Conservation (phyloP, 2,888 invertebrate genomes). For the Callimorpha dominula region DNA sequence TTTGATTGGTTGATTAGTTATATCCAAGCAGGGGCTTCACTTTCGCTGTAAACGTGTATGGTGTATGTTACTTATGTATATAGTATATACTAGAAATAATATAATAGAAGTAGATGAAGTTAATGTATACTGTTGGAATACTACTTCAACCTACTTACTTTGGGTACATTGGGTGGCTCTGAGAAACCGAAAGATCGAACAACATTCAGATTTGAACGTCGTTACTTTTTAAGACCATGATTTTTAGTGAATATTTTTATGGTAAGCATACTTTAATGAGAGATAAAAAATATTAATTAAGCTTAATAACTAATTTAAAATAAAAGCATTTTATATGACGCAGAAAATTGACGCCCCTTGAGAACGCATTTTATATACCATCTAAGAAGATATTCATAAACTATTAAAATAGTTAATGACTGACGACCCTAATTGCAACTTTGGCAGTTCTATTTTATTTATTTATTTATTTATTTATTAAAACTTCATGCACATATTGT, state of each 20-base stretch:
- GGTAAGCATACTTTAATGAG: not conserved
- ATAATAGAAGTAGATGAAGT: not conserved
- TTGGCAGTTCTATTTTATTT: too few relatives aligned
- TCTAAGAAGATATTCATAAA: too few relatives aligned
- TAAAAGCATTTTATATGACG: too few relatives aligned
- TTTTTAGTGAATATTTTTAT: not conserved
- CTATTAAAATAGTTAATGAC: too few relatives aligned
- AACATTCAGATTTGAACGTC: not conserved
- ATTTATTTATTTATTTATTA: too few relatives aligned
- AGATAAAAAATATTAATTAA: not conserved
- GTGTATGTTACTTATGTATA: not conserved
- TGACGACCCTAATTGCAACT: too few relatives aligned
- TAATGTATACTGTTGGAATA: not conserved
- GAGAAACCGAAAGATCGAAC: not conserved
- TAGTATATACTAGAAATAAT: not conserved
- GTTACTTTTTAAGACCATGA: not conserved
- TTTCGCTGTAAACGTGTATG: constrained; percentile 13
- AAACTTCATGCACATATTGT: too few relatives aligned
- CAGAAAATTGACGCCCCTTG: too few relatives aligned
- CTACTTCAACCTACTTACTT: not conserved
- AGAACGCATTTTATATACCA: too few relatives aligned
- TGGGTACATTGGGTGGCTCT: not conserved
- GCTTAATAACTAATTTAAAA: too few relatives aligned
- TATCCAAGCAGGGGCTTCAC: constrained; percentile 14
- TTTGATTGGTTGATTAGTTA: constrained; percentile 39